Evolutionary conservation across 2,888 invertebrate genomes (phyloP).

Genomic region (Chloromyia formosa): DNA sequence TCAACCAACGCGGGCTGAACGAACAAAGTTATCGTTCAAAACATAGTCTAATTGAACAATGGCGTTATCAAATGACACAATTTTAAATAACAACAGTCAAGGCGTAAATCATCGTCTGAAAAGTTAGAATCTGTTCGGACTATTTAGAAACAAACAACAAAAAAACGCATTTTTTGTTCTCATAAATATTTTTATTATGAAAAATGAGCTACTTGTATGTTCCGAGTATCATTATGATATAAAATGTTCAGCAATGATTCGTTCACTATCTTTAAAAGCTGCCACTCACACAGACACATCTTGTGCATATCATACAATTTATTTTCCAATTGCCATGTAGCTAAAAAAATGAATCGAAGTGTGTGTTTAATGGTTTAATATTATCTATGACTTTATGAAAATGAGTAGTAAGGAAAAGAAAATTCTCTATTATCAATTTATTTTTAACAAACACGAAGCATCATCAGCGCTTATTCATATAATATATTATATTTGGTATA

Average conservation of each 20-base stretch:
- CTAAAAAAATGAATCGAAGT: background rate
- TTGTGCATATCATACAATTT: background rate
- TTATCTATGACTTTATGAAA: background rate
- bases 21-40: no score
- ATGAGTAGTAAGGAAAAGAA: background rate
- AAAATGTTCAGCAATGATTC: conserved; percentile 2
- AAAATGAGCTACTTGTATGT: background rate
- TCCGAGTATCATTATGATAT: background rate
- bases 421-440: background rate
- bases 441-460: background rate
- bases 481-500: no score
- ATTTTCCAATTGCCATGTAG: background rate
- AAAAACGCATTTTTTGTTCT: no score
- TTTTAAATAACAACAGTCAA: no score
- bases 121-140: no score
- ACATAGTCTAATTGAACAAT: no score
- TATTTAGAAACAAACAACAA: no score
- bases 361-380: background rate
- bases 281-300: background rate
- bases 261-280: background rate
- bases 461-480: no score
- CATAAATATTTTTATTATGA: no score
- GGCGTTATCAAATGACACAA: no score
- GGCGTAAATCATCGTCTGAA: no score
- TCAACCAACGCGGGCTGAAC: no score